Evolutionary conservation across 2,113 vertebrate species (phyloP), one percentile per base, ranked within the genome.

Genomic region (Gambusia holbrooki): DNA sequence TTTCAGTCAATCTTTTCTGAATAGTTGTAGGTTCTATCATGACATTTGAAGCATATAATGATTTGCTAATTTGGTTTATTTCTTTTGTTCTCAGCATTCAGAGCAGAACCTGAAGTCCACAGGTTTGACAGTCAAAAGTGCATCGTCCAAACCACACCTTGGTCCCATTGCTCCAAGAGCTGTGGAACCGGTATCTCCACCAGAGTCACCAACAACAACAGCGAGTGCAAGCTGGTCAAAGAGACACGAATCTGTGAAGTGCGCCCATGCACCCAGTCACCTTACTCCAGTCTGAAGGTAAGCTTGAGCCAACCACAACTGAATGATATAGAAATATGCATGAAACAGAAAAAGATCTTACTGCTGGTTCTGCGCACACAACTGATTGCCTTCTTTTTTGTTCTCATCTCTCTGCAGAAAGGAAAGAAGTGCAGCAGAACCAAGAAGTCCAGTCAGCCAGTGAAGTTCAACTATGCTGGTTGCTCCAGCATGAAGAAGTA

Each of bases 391-490:
- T 48, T 65, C 29, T 76, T 4, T 6, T 13, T 79, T 8, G 51
- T 86, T 25, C 80, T 80, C 77, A 66, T 69, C n/a, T 72, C 5
- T 70, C 76, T 80, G 70, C 95, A 99, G 97, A 98, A 98, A 88
- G 98, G 97, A 79, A 99, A 99, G 89, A 99, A 98, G 84, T 99
- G 98, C 85, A 97, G 95, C 84, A 95, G 97, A 89, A 98, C 96
- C 70, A 97, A 92, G 90, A 98, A 96, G 88, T 95, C 97, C 13
- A 93, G 93, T 0, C 93, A 95, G 80, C 94, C 95, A 0, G 94
- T 96, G 32, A 96, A 94, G 88, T 98, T 97, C 74, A 96, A 94
- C 77, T 98, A 97, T 0, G 97, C 97, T 0, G 98, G 97, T 40
- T 99, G 98, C 85, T 95, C 95, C 45, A 99, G 97, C 25, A 87